These are phyloP conservation scores for Carcina quercana DNA, from an alignment of 2,888 invertebrate genomes.

Conservation along the genomic window DNA sequence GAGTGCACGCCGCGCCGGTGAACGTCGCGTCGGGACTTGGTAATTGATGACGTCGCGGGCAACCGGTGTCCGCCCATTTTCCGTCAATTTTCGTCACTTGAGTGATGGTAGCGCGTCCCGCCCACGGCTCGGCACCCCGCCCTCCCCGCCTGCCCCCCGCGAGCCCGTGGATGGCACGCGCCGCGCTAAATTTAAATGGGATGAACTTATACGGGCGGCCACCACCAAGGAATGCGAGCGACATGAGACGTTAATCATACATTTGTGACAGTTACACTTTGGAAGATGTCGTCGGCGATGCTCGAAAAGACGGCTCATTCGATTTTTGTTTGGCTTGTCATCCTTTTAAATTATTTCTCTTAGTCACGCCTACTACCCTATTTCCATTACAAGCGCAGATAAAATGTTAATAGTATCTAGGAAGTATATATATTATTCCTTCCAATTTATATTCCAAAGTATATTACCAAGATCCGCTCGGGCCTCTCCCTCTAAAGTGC, in stretches of 20 bases:
- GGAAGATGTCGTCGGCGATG: constrained; percentile 39
- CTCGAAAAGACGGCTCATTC: constrained; percentile 37
- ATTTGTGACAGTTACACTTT: constrained; percentile 64
- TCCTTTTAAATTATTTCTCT: constrained; percentile 5
- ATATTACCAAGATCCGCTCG: constrained; percentile 1
- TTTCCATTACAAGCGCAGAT: neutral
- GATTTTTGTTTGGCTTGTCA: constrained; percentile 24
- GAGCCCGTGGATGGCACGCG: constrained; percentile 59
- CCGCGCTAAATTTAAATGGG: constrained; percentile 72
- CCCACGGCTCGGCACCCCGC: constrained; percentile 37
- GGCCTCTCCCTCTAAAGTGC: constrained; percentile 21
- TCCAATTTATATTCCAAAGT: neutral
- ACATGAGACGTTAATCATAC: constrained; percentile 67
- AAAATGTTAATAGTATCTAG: too few relatives aligned
- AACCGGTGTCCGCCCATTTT: constrained; percentile 73
- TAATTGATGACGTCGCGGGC: constrained; percentile 73
- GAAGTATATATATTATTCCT: too few relatives aligned
- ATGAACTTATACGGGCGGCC: constrained; percentile 70
- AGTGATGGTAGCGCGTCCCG: constrained; percentile 69
- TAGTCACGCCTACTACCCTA: constrained; percentile 2
- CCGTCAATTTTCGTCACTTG: constrained; percentile 75
- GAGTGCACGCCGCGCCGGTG: constrained; percentile 47
- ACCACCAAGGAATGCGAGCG: constrained; percentile 57
- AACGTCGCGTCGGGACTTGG: constrained; percentile 67
- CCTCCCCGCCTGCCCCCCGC: constrained; percentile 21